Percentiles rank a stretch among this genome's conserved stretches.
These are phyloP conservation scores for Hemistola chrysoprasaria DNA, from an alignment of 2,888 invertebrate species.

Conservation along the genomic window DNA sequence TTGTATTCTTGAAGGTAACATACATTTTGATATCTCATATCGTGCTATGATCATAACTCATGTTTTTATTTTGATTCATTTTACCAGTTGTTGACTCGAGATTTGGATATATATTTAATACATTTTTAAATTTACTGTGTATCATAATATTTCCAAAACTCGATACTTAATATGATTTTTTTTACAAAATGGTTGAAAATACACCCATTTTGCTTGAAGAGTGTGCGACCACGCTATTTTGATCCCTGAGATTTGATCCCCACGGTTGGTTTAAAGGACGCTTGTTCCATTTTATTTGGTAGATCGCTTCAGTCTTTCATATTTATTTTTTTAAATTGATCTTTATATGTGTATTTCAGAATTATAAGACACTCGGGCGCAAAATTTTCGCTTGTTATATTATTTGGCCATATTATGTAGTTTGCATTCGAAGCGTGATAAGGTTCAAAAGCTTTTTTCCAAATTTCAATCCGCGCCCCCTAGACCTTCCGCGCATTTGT, in stretches of 20 bases:
- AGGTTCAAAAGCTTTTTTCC: conserved; percentile 60
- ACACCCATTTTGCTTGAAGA: conserved; percentile 13
- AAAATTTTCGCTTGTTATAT: conserved; percentile 64
- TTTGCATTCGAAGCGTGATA: conserved; percentile 52
- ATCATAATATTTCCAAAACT: conserved; percentile 5
- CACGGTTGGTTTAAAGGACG: conserved; percentile 46
- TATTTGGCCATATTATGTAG: conserved; percentile 65
- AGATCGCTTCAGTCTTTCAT: conserved; percentile 59
- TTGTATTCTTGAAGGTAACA: no score
- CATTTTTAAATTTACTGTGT: no score
- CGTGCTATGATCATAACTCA: conserved; percentile 1
- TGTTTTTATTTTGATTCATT: conserved; percentile 10
- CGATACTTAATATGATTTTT: no score
- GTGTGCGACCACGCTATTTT: conserved; percentile 11
- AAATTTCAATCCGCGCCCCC: conserved; percentile 54
- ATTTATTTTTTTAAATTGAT: conserved; percentile 55
- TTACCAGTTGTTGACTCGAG: conserved; percentile 1
- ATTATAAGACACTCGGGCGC: conserved; percentile 57
- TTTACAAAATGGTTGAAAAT: conserved; percentile 4
- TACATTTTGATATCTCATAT: conserved; percentile 9
- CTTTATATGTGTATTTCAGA: conserved; percentile 71
- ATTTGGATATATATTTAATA: conserved; percentile 3
- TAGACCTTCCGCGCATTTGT: conserved; percentile 76
- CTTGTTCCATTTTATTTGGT: conserved; percentile 67
- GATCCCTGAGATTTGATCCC: conserved; percentile 42